Evolutionary conservation across 30 jellyfish, hydroid and myxozoan genomes (phyloP).

Genomic region (Cassiopea xamachana): DNA sequence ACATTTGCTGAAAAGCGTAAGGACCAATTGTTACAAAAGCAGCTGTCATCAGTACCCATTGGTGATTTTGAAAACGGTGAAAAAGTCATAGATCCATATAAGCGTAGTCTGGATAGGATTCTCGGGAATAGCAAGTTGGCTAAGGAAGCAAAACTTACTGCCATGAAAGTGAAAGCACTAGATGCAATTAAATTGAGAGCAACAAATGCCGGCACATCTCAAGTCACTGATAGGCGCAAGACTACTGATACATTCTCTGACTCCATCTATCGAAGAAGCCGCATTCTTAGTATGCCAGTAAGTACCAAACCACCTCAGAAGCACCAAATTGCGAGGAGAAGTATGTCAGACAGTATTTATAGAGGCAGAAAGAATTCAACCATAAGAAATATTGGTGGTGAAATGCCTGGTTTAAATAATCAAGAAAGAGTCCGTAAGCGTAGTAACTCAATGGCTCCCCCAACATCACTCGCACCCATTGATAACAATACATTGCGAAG

Average conservation of each 20-base stretch:
- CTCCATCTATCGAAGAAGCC: slow-evolving; percentile 29
- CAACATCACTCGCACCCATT: slow-evolving; percentile 21
- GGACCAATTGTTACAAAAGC: slow-evolving; percentile 44
- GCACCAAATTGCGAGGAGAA: slow-evolving; percentile 46
- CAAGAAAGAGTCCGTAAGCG: slow-evolving; percentile 49
- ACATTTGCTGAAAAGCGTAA: slow-evolving; percentile 61
- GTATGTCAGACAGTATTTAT: slow-evolving; percentile 48
- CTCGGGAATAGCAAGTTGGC: slow-evolving; percentile 77
- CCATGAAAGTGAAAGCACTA: slow-evolving; percentile 72
- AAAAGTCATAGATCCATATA: slow-evolving; percentile 51
- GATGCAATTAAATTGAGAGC: slow-evolving; percentile 38
- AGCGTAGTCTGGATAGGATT: slow-evolving; percentile 53
- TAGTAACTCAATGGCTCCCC: slow-evolving; percentile 63
- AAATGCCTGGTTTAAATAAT: slow-evolving; percentile 1
- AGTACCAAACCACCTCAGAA: background rate
- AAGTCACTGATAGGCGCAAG: slow-evolving; percentile 34
- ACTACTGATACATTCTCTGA: slow-evolving; percentile 27
- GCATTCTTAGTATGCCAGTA: slow-evolving; percentile 63
- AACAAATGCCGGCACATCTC: background rate
- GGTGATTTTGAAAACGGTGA: slow-evolving; percentile 28
- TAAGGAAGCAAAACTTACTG: slow-evolving; percentile 61
- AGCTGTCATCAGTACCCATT: slow-evolving; percentile 59
- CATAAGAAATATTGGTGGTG: background rate
- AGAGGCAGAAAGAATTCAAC: background rate
- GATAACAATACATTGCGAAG: slow-evolving; percentile 39